Percentiles rank a stretch among this genome's conserved stretches.
phyloP scores from a whole-genome alignment of 64 coral and sea anemone species.

The Montipora cactus region DNA sequence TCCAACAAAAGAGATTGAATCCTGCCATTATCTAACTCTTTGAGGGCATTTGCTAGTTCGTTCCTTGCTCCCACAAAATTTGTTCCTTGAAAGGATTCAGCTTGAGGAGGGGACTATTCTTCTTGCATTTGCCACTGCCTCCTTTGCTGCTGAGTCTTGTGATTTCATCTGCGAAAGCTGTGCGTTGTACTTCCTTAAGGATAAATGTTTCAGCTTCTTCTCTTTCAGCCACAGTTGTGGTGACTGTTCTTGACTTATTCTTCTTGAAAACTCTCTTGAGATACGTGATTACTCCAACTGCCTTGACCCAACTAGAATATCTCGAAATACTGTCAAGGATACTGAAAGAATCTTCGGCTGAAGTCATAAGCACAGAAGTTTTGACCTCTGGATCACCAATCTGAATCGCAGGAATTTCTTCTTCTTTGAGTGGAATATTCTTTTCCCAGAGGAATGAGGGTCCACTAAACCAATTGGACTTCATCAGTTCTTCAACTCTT shows the following conservation, averaged over 20 bases:
- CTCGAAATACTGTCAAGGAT: background rate
- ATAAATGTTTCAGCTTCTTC: constrained; percentile 2
- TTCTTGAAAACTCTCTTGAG: background rate
- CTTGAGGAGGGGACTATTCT: background rate
- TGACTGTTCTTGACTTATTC: background rate
- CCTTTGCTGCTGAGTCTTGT: constrained; percentile 7
- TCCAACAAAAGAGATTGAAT: too few relatives aligned
- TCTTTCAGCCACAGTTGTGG: constrained; percentile 8
- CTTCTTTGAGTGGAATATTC: background rate
- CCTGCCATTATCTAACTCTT: too few relatives aligned
- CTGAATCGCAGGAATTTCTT: background rate
- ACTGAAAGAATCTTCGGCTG: background rate
- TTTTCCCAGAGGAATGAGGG: background rate
- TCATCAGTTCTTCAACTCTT: constrained; percentile 19
- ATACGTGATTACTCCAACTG: constrained; percentile 2
- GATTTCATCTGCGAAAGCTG: constrained; percentile 31
- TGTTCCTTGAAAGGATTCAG: constrained; percentile 27
- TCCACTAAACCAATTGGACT: constrained; percentile 40
- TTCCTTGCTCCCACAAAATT: too few relatives aligned
- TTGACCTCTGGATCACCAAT: constrained; percentile 18
- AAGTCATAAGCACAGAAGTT: background rate
- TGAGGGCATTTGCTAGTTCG: too few relatives aligned
- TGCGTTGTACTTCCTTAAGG: background rate
- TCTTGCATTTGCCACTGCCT: background rate
- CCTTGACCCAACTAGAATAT: background rate